A percentile compares a stretch with the other conserved stretches of the same genome.
phyloP scores from a whole-genome alignment of 1,140 invertebrate genomes.

The Caenorhabditis inopinata region DNA sequence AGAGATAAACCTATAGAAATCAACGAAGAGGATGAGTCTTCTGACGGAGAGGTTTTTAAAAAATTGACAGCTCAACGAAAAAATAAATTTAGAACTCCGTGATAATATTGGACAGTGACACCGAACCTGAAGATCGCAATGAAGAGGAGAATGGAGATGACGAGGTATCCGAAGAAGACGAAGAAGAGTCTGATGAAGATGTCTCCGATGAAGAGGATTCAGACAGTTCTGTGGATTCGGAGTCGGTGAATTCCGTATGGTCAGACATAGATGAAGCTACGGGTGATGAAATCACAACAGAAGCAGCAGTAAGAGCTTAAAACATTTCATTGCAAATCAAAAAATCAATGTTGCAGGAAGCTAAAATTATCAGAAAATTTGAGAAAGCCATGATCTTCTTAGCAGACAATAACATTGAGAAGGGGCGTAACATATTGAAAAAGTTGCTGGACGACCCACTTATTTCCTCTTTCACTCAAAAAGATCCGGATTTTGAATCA shows the following conservation, averaged over 20 bases:
- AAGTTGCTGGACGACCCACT: constrained; percentile 4
- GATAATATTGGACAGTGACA: background rate
- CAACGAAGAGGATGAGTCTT: constrained; percentile 16
- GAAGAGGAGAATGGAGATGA: background rate
- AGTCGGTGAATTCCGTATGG: constrained; percentile 32
- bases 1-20: background rate
- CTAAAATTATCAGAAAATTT: constrained; percentile 15
- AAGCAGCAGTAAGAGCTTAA: background rate
- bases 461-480: background rate
- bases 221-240: background rate
- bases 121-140: background rate
- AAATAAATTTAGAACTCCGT: background rate
- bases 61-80: background rate
- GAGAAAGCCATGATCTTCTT: background rate
- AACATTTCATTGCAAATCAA: no score
- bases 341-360: no score
- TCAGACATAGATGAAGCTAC: background rate
- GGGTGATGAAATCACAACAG: background rate
- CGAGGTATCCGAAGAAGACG: background rate
- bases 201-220: background rate
- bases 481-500: background rate
- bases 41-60: background rate
- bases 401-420: background rate
- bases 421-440: background rate
- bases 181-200: background rate